Conservation (phyloP, 1,140 invertebrate genomes). For the Drosophila guanche region DNA sequence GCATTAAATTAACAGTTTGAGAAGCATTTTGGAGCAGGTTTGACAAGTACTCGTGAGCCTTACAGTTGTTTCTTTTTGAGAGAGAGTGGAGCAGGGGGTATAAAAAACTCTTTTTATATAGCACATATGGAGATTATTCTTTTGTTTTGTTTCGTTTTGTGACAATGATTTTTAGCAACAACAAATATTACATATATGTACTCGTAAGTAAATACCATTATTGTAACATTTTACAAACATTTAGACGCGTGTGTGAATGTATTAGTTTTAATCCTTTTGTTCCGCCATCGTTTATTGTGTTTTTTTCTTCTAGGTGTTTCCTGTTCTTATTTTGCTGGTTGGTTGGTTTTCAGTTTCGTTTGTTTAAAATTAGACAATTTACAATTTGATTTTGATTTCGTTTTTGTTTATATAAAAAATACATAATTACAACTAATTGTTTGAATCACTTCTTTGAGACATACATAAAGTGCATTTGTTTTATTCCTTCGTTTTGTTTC, state of each 20-base stretch:
- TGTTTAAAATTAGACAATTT: conserved; percentile 62
- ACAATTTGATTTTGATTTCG: conserved; percentile 51
- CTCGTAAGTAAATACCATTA: conserved; percentile 62
- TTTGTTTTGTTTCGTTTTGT: conserved; percentile 33
- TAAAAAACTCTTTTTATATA: conserved; percentile 42
- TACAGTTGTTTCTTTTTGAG: conserved; percentile 14
- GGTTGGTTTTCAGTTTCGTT: conserved; percentile 19
- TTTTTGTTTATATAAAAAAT: conserved; percentile 66
- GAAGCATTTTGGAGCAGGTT: conserved; percentile 52
- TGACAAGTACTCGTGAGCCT: conserved; percentile 53
- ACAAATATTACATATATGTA: conserved; percentile 50
- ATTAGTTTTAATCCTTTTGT: conserved; percentile 26
- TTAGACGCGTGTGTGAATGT: conserved; percentile 52
- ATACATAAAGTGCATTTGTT: conserved; percentile 59
- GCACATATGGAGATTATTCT: conserved; percentile 72
- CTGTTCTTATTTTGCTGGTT: conserved; percentile 22
- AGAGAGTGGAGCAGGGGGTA: conserved; percentile 1
- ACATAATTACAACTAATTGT: conserved; percentile 69
- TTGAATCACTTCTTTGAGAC: conserved; percentile 76
- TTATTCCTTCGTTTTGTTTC: not conserved
- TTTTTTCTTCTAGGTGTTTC: conserved; percentile 31
- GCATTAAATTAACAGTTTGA: conserved; percentile 48
- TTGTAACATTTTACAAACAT: conserved; percentile 60
- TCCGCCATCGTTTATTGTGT: conserved; percentile 10
- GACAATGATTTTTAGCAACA: conserved; percentile 47